These are phyloP conservation scores for Pseudolaguvia tuberculata DNA, from an alignment of 2,113 vertebrate genomes.

Conservation along the genomic window DNA sequence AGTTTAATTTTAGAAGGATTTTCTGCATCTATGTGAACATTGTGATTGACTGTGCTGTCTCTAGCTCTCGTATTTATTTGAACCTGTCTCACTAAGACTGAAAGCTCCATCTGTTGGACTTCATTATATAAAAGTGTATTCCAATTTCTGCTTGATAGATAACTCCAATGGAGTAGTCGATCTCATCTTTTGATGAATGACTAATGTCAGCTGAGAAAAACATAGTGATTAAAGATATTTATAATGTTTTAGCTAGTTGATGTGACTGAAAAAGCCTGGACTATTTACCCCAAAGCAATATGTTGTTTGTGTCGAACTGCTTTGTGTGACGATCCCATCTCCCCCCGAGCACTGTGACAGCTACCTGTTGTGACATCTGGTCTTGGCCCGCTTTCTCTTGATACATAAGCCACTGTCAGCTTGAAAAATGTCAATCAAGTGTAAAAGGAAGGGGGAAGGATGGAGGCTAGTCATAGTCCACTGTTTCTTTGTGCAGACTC, in stretches of 20 bases:
- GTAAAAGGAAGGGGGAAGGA: constrained; percentile 8
- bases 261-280: constrained; percentile 28
- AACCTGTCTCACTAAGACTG: constrained; percentile 7
- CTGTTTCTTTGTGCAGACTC: constrained; percentile 31
- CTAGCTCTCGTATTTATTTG: not conserved
- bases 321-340: constrained; percentile 24
- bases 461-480: constrained; percentile 36
- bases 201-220: constrained; percentile 15
- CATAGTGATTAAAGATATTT: constrained; percentile 25
- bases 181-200: constrained; percentile 20
- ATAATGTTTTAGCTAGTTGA: constrained; percentile 24
- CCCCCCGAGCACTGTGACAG: constrained; percentile 40
- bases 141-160: constrained; percentile 25
- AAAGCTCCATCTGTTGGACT: constrained; percentile 26
- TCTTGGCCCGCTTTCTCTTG: constrained; percentile 43
- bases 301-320: constrained; percentile 35
- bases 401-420: constrained; percentile 40
- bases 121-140: constrained; percentile 30
- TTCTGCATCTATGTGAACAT: not conserved
- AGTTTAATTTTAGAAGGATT: not conserved
- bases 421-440: constrained; percentile 46
- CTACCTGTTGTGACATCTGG: constrained; percentile 49
- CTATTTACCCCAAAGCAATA: constrained; percentile 26
- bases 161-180: constrained; percentile 5
- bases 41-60: constrained; percentile 10